Evolutionary conservation across 2,888 invertebrate genomes (phyloP).

Genomic region (Drosophila parthenogenetica): DNA sequence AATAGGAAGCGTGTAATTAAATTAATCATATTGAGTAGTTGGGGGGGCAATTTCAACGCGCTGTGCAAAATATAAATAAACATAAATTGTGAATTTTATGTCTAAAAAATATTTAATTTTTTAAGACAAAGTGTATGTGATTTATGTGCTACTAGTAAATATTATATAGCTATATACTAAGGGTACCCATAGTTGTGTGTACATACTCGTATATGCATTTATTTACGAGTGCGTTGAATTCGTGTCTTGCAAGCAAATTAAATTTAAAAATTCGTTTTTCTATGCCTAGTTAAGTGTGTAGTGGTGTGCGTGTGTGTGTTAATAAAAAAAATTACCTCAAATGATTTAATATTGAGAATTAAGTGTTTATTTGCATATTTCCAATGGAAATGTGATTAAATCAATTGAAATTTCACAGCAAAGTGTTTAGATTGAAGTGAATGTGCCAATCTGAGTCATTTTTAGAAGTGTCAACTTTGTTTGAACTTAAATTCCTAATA

Average conservation of each 20-base stretch:
- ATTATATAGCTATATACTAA: background rate
- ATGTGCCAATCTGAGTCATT: background rate
- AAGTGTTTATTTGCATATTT: constrained; percentile 3
- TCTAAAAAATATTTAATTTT: too few relatives aligned
- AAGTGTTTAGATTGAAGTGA: constrained; percentile 2
- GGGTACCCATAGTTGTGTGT: constrained; percentile 1
- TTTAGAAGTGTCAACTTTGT: background rate
- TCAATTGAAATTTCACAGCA: background rate
- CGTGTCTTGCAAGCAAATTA: constrained; percentile 48
- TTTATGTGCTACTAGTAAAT: too few relatives aligned
- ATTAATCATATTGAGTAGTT: constrained; percentile 14
- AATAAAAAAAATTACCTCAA: background rate
- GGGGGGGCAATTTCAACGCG: constrained; percentile 14
- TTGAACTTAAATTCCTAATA: background rate
- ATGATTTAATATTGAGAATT: constrained; percentile 2
- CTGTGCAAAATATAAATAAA: constrained; percentile 24
- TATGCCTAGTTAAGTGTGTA: background rate
- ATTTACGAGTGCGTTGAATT: constrained; percentile 23
- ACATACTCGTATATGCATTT: constrained; percentile 14
- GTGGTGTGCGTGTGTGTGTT: background rate
- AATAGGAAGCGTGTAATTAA: constrained; percentile 64
- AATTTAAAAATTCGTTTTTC: constrained; percentile 31
- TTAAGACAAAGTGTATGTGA: too few relatives aligned
- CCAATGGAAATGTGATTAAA: background rate
- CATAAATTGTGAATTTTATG: background rate